Evolutionary conservation across 2,888 invertebrate genomes (phyloP), one percentile per base, ranked within the genome.

Genomic region (Euspilapteryx auroguttella): DNA sequence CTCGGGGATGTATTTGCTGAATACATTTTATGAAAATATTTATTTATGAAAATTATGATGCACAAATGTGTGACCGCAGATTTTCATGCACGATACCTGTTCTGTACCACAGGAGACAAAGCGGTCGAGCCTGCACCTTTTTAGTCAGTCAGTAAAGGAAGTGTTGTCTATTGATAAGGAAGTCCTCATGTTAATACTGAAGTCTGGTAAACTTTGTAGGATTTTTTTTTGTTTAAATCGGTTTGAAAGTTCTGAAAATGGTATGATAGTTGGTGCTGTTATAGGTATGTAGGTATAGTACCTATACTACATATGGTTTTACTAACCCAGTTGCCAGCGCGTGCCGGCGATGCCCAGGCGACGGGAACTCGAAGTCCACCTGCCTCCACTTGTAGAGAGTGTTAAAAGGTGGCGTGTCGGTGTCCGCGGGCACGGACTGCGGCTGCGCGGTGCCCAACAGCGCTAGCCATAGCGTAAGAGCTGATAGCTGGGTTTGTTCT

Each of bases 301-400:
- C 17, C 17, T 17, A 17, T 17, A 17, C 8, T 17, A 17, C 8
- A 17, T 6, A 17, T 6, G 5, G 17, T 17, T 17, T 17, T 5
- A 6, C 24, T 44, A 61, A 80, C 80, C 81, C 80, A 14, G 68
- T 73, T 13, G 56, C 55, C 8, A 89, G 64, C 1, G 87, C 87
- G 15, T 59, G 50, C 14, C 77, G 62, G 12, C 87, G 66, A 24
- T 80, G 79, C 9, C 63, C 58, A 11, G 68, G 61, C 0, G 79
- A 77, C 3, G 82, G 80, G 49, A 83, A 91, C 27, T 82, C 81
- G 46, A 84, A 89, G 49, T 91, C 90, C 4, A 91, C 55, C 20
- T 78, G 73, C 35, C 82, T 83, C 90, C 90, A 91, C 32, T 83
- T 81, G 50, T 86, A 87, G 12, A 85, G 66, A 13, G 83, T 80